These are phyloP conservation scores for Meriones unguiculatus DNA, from an alignment of 2,113 vertebrate genomes.

Conservation along the genomic window DNA sequence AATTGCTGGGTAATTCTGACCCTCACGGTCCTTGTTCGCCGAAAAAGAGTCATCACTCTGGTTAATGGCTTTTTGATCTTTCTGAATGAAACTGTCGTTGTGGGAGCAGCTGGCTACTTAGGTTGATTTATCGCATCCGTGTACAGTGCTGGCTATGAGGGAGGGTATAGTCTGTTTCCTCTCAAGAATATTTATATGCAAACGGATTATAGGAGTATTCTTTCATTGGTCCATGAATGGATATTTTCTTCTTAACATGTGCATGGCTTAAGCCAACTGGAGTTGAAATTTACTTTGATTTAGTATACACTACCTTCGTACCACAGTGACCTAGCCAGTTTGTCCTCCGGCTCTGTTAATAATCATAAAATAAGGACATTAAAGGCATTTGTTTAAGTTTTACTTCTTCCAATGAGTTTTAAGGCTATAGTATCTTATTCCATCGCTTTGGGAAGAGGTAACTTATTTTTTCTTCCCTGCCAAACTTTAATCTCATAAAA, in stretches of 20 bases:
- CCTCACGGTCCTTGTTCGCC: not conserved
- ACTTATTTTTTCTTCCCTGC: not conserved
- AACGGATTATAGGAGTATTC: not conserved
- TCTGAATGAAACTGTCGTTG: conserved; percentile 1
- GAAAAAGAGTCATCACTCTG: conserved; percentile 17
- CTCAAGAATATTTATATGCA: conserved; percentile 8
- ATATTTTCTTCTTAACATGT: conserved; percentile 53
- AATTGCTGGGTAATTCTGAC: conserved; percentile 51
- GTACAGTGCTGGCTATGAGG: not conserved
- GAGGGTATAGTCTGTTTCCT: conserved; percentile 7
- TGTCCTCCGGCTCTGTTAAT: not conserved
- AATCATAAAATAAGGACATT: not conserved
- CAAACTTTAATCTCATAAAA: not conserved
- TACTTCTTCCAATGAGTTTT: not conserved
- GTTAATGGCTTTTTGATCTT: conserved; percentile 58
- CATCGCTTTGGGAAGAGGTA: conserved; percentile 18
- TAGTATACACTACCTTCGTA: not conserved
- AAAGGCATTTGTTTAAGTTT: conserved; percentile 13
- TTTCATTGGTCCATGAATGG: not conserved
- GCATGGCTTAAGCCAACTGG: not conserved
- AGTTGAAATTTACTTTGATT: conserved; percentile 56
- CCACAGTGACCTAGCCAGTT: not conserved
- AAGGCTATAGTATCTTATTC: not conserved
- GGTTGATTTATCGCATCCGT: not conserved
- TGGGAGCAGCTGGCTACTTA: not conserved